Conservation (phyloP, 2,797 vertebrate genomes). For the Artibeus jamaicensis region DNA sequence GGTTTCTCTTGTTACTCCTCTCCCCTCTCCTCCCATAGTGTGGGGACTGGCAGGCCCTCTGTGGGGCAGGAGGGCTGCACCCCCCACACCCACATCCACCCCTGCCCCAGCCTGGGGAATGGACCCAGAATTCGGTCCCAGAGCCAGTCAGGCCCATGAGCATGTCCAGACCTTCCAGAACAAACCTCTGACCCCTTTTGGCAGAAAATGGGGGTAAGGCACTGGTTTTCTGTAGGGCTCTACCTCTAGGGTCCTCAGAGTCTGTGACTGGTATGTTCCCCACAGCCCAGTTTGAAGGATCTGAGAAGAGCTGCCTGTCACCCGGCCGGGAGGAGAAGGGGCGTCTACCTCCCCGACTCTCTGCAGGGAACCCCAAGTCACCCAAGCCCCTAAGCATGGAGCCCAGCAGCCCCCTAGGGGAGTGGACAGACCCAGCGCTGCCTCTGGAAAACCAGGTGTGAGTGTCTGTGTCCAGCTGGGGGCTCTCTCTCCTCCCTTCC, state of each 20-base stretch:
- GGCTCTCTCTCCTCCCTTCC: background rate
- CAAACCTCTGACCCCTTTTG: background rate
- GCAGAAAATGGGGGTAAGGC: background rate
- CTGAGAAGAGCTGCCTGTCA: slow-evolving; percentile 90
- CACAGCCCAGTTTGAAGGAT: slow-evolving; percentile 92
- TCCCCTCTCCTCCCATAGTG: background rate
- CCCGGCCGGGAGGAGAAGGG: slow-evolving; percentile 92
- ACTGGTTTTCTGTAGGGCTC: background rate
- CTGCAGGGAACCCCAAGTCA: slow-evolving; percentile 91
- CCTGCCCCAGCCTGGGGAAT: background rate
- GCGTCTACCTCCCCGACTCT: slow-evolving; percentile 89
- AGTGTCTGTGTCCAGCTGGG: slow-evolving; percentile 81
- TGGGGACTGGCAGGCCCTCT: background rate
- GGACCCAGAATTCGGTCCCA: background rate
- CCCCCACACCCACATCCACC: too few species aligned
- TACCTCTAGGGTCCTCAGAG: background rate
- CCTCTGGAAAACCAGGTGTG: slow-evolving; percentile 98
- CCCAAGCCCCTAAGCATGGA: slow-evolving; percentile 89
- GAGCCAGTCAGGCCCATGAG: background rate
- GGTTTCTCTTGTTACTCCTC: slow-evolving; percentile 12
- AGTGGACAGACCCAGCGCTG: slow-evolving; percentile 93
- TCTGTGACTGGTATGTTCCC: slow-evolving; percentile 51
- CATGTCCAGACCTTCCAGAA: background rate
- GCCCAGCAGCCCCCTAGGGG: slow-evolving; percentile 88
- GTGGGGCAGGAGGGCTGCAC: background rate